Conservation (phyloP, 2,888 invertebrate species). For the Ochropacha duplaris region DNA sequence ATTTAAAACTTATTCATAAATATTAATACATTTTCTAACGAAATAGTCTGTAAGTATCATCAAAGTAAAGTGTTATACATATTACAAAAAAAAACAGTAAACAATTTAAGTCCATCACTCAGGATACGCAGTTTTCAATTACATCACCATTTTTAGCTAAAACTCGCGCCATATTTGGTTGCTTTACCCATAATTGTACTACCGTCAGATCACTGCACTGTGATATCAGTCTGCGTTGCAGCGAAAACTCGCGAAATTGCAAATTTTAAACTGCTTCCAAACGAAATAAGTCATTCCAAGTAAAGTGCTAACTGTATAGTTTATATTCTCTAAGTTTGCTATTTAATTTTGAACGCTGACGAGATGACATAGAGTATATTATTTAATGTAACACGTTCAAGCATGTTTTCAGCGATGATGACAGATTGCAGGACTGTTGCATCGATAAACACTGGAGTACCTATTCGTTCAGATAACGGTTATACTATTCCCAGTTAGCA, state of each 20-base stretch:
- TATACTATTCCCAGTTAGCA: no score
- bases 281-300: slow-evolving; percentile 23
- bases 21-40: no score
- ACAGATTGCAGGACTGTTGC: no score
- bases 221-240: slow-evolving; percentile 13
- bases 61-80: no score
- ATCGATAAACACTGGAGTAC: no score
- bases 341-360: not conserved
- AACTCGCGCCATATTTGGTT: not conserved
- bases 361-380: no score
- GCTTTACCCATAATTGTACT: not conserved
- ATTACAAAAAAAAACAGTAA: not conserved
- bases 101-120: not conserved
- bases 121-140: not conserved
- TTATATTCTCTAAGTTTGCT: not conserved
- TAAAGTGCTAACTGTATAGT: slow-evolving; percentile 10
- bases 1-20: no score
- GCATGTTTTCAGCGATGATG: no score
- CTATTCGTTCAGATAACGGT: no score
- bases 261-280: slow-evolving; percentile 42
- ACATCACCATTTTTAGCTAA: not conserved
- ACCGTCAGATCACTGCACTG: not conserved
- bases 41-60: no score
- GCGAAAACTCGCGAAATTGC: slow-evolving; percentile 29
- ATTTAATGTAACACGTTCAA: no score